These are phyloP conservation scores for Cichladusa arquata DNA, from an alignment of 2,113 vertebrate genomes.

Conservation along the genomic window DNA sequence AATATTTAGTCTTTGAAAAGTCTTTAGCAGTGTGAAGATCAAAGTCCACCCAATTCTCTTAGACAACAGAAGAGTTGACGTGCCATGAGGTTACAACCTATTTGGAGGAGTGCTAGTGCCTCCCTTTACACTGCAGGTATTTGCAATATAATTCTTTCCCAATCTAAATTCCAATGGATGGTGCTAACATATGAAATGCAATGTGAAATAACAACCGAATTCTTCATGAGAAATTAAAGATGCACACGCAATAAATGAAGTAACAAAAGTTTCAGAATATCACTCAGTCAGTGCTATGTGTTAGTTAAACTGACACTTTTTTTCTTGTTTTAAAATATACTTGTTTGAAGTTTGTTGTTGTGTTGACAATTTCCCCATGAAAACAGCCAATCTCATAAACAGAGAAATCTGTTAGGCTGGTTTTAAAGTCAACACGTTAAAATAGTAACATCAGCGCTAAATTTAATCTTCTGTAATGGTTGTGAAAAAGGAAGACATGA, in stretches of 20 bases:
- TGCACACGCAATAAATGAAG: slow-evolving; percentile 16
- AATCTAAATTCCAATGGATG: slow-evolving; percentile 56
- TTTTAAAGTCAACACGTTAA: slow-evolving; percentile 54
- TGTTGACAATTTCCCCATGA: slow-evolving; percentile 21
- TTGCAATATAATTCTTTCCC: slow-evolving; percentile 20
- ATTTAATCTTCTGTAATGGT: slow-evolving; percentile 80
- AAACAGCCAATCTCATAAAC: slow-evolving; percentile 56
- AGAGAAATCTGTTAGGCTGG: slow-evolving; percentile 57
- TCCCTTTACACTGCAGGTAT: slow-evolving; percentile 17
- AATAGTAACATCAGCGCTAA: slow-evolving; percentile 65
- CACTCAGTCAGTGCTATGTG: slow-evolving; percentile 40
- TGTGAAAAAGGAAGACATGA: slow-evolving; percentile 86
- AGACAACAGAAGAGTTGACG: slow-evolving; percentile 39
- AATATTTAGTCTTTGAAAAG: slow-evolving; percentile 89
- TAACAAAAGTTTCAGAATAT: slow-evolving; percentile 31
- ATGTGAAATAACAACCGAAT: slow-evolving; percentile 21
- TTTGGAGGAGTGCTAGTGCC: neutral
- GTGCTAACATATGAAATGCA: slow-evolving; percentile 59
- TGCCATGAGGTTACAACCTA: slow-evolving; percentile 22
- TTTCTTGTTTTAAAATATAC: neutral
- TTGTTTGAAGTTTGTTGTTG: slow-evolving; percentile 11
- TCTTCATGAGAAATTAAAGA: slow-evolving; percentile 8
- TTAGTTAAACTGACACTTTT: neutral
- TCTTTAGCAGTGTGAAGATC: slow-evolving; percentile 85
- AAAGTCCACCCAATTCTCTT: slow-evolving; percentile 76